Evolutionary conservation across 2,888 invertebrate genomes (phyloP).

Genomic region (Philonicus albiceps): DNA sequence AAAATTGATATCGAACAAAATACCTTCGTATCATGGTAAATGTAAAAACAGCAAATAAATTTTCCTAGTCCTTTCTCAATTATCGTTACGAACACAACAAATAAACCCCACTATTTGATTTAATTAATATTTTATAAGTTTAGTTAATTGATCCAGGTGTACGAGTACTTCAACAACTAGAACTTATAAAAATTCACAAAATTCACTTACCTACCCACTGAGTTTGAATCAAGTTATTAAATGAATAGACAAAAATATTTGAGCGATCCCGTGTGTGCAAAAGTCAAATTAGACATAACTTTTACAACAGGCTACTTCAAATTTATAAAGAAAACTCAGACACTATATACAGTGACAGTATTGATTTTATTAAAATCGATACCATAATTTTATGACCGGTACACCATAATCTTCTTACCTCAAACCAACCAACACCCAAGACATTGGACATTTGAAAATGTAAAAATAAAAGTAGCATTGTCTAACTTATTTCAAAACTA

Average conservation of each 20-base stretch:
- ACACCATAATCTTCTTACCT: not conserved
- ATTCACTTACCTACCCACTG: not conserved
- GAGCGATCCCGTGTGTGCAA: not conserved
- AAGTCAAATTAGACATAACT: not conserved
- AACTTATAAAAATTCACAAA: not conserved
- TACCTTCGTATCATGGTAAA: not conserved
- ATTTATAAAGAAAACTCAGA: not conserved
- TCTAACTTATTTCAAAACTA: not conserved
- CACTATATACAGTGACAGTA: not conserved
- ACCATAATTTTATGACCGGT: not conserved
- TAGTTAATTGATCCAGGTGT: not conserved
- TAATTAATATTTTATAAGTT: not conserved
- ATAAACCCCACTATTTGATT: not conserved
- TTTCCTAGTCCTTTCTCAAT: too few species aligned
- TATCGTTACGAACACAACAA: not conserved
- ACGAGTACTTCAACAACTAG: not conserved
- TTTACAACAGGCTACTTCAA: not conserved
- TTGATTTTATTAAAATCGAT: not conserved
- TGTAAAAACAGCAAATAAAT: not conserved
- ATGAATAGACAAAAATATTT: not conserved
- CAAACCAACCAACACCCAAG: too few species aligned
- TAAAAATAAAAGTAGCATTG: not conserved
- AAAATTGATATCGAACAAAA: not conserved
- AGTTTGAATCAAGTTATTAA: not conserved
- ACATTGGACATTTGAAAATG: too few species aligned